Conservation (phyloP, 1,140 invertebrate species). For the Thereuonema tuberculata region DNA sequence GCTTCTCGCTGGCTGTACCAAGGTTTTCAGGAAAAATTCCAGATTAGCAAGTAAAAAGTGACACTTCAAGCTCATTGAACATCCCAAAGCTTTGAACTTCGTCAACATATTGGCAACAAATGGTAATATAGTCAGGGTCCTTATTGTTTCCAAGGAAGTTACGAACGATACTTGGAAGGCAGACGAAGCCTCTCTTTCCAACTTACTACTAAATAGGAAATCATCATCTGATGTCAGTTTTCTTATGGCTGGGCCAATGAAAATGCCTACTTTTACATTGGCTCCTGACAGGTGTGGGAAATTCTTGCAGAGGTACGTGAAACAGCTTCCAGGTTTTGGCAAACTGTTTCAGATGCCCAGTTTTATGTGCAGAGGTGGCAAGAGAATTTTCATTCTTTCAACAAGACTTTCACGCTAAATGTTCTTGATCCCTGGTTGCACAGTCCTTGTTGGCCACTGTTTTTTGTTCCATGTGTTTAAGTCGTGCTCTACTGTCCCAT, state of each 20-base stretch:
- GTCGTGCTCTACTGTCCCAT: no score
- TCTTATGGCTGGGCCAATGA: neutral
- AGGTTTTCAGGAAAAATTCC: neutral
- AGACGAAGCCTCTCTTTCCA: no score
- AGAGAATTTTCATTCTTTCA: no score
- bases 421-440: no score
- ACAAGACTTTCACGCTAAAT: no score
- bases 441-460: no score
- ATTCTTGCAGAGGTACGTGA: neutral
- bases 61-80: neutral
- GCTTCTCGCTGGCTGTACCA: neutral
- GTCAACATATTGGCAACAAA: neutral
- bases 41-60: neutral
- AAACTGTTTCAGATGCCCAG: no score
- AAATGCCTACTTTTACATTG: neutral
- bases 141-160: no score
- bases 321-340: neutral
- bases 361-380: no score
- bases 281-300: neutral
- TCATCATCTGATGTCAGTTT: neutral
- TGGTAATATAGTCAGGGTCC: no score
- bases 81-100: neutral
- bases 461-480: no score
- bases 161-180: no score
- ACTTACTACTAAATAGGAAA: neutral